A percentile compares a stretch with the other conserved stretches of the same genome.
Evolutionary conservation across 2,888 invertebrate genomes (phyloP).

Genomic region (Pimpla rufipes): DNA sequence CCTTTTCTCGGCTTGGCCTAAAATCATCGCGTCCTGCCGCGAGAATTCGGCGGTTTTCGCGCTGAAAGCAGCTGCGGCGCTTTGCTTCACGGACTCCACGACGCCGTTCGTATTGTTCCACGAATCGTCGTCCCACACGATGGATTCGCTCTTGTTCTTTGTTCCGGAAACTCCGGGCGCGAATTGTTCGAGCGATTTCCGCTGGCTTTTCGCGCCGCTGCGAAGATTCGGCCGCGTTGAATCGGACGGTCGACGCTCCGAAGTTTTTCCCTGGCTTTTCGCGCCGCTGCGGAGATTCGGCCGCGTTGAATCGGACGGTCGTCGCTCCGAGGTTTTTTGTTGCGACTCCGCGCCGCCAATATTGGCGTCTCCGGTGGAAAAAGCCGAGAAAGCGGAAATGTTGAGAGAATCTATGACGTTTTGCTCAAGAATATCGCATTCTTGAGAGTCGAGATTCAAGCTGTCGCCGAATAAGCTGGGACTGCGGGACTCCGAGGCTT

Average conservation of each 20-base stretch:
- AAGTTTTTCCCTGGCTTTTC: no score
- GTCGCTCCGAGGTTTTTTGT: slow-evolving; percentile 34
- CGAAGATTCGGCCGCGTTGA: slow-evolving; percentile 5
- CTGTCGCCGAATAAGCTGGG: slow-evolving; percentile 88
- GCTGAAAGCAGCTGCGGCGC: neutral
- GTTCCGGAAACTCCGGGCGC: slow-evolving; percentile 35
- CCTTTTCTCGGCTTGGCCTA: slow-evolving; percentile 30
- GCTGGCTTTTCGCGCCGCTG: slow-evolving; percentile 26
- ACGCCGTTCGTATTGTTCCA: slow-evolving; percentile 75
- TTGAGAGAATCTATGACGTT: slow-evolving; percentile 78
- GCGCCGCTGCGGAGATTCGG: slow-evolving; percentile 33
- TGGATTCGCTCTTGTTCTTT: slow-evolving; percentile 60
- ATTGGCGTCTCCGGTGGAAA: slow-evolving; percentile 67
- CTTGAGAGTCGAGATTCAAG: slow-evolving; percentile 86
- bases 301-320: neutral
- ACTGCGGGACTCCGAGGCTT: slow-evolving; percentile 82
- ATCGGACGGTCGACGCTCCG: slow-evolving; percentile 9
- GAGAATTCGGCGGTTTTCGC: neutral
- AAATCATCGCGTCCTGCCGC: slow-evolving; percentile 44
- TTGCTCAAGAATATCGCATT: slow-evolving; percentile 86
- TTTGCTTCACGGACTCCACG: slow-evolving; percentile 20
- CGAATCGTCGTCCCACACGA: slow-evolving; percentile 78
- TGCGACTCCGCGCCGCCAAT: slow-evolving; percentile 34
- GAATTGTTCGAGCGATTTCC: slow-evolving; percentile 27
- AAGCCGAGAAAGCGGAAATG: slow-evolving; percentile 70